Percentiles rank a stretch among this genome's conserved stretches.
phyloP scores from a whole-genome alignment of 2,797 vertebrate species.

The Labeo calbasu region DNA sequence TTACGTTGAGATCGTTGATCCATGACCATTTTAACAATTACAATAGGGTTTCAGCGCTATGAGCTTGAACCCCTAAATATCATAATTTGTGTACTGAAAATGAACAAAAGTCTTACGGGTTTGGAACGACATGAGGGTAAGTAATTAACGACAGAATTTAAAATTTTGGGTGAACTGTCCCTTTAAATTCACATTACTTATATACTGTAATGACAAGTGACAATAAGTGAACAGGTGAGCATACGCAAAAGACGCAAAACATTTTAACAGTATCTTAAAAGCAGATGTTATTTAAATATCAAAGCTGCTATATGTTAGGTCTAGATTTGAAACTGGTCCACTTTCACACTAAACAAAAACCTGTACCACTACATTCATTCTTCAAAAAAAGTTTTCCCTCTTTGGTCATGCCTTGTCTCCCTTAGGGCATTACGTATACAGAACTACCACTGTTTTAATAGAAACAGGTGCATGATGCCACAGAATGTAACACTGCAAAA shows the following conservation, averaged over 20 bases:
- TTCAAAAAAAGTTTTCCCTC: background rate
- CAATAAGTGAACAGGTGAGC: too few species aligned
- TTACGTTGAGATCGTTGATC: too few species aligned
- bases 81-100: too few species aligned
- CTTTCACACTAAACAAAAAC: background rate
- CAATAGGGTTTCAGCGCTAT: too few species aligned
- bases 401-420: slow-evolving; percentile 7
- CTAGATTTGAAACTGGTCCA: background rate
- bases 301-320: background rate
- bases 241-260: background rate
- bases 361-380: background rate
- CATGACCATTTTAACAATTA: too few species aligned
- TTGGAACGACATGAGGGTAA: too few species aligned
- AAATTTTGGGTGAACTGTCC: too few species aligned
- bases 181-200: too few species aligned
- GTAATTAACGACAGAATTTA: too few species aligned
- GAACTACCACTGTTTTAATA: slow-evolving; percentile 12
- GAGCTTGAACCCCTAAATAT: too few species aligned
- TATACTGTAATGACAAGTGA: too few species aligned
- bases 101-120: too few species aligned
- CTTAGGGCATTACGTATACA: background rate
- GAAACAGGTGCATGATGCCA: slow-evolving; percentile 17
- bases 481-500: background rate
- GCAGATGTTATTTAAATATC: background rate
- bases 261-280: background rate